Percentiles rank a stretch among this genome's conserved stretches.
Evolutionary conservation across 2,888 invertebrate species (phyloP).

Genomic region (Ormyrus thymus): DNA sequence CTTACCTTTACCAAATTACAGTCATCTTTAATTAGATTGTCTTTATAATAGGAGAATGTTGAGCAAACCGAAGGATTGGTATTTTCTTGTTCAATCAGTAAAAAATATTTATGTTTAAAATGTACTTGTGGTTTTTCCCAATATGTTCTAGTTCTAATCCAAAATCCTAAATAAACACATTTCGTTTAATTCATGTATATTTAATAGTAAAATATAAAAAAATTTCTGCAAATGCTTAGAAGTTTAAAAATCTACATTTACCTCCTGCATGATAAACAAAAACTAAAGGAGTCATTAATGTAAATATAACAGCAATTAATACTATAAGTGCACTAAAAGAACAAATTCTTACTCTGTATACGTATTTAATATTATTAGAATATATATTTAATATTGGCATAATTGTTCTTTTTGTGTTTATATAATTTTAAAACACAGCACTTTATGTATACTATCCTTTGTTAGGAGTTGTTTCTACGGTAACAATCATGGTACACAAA

Average conservation of each 20-base stretch:
- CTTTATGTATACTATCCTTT: slow-evolving; percentile 8
- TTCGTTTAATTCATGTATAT: background rate
- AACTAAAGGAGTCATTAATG: slow-evolving; percentile 44
- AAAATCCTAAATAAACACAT: slow-evolving; percentile 62
- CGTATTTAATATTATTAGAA: slow-evolving; percentile 54
- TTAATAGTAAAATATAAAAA: slow-evolving; percentile 12
- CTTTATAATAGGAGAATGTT: slow-evolving; percentile 67
- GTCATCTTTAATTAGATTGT: slow-evolving; percentile 68
- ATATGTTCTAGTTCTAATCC: slow-evolving; percentile 66
- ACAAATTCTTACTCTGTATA: slow-evolving; percentile 55
- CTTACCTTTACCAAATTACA: slow-evolving; percentile 68
- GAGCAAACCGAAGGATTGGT: slow-evolving; percentile 67
- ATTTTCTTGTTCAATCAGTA: slow-evolving; percentile 65
- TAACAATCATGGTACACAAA: slow-evolving; percentile 29
- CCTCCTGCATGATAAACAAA: slow-evolving; percentile 55
- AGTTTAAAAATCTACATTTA: slow-evolving; percentile 13
- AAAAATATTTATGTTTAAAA: slow-evolving; percentile 69
- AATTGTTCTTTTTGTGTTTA: slow-evolving; percentile 20
- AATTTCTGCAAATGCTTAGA: slow-evolving; percentile 1
- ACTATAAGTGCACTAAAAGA: slow-evolving; percentile 54
- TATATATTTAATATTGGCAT: slow-evolving; percentile 55
- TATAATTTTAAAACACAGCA: slow-evolving; percentile 7
- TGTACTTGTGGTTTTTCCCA: slow-evolving; percentile 66
- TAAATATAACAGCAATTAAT: slow-evolving; percentile 46
- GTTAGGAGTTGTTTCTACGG: slow-evolving; percentile 44